Evolutionary conservation across 2,113 vertebrate genomes (phyloP).

Genomic region (Corynorhinus townsendii): DNA sequence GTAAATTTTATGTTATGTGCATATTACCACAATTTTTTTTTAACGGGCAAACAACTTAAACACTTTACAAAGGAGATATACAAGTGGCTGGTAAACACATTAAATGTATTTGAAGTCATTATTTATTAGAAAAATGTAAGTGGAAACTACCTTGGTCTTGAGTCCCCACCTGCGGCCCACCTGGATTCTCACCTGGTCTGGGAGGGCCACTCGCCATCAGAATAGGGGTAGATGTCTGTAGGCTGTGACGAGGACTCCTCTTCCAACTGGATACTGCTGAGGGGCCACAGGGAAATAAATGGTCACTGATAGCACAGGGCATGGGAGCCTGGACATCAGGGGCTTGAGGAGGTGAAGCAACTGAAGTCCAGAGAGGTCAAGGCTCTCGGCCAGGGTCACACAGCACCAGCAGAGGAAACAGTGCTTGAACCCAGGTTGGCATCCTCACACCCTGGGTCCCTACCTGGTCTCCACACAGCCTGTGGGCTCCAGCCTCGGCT

Average conservation of each 20-base stretch:
- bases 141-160: neutral
- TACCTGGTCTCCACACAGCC: neutral
- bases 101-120: neutral
- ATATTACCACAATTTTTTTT: neutral
- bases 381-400: neutral
- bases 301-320: constrained; percentile 68
- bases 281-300: constrained; percentile 67
- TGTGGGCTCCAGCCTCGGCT: neutral
- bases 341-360: neutral
- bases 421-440: neutral
- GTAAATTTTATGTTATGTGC: neutral
- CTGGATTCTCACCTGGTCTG: constrained; percentile 77
- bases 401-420: neutral
- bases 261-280: constrained; percentile 78
- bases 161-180: neutral
- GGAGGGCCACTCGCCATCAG: constrained; percentile 83
- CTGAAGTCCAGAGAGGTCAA: neutral
- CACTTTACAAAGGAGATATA: neutral
- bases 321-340: neutral
- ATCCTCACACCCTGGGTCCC: neutral
- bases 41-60: neutral
- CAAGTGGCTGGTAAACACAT: neutral
- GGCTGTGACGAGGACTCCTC: neutral
- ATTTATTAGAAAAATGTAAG: neutral
- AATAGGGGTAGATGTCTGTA: constrained; percentile 79